These are phyloP conservation scores for Chrosomus eos DNA, from an alignment of 2,797 vertebrate genomes.

Conservation along the genomic window DNA sequence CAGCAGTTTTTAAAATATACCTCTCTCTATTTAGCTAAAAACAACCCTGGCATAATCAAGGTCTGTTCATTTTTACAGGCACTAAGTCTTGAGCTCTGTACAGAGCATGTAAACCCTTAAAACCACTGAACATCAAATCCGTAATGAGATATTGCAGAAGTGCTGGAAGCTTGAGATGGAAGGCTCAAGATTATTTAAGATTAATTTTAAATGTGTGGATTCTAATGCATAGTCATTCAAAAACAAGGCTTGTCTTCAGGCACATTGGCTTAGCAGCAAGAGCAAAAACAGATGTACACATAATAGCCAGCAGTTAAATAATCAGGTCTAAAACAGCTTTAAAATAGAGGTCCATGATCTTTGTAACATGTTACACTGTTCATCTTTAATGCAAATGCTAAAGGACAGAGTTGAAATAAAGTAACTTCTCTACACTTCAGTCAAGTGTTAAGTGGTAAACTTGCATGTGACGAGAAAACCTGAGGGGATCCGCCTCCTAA, in stretches of 20 bases:
- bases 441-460: not conserved
- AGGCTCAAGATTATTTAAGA: not conserved
- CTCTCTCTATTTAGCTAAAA: constrained; percentile 58
- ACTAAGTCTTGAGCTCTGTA: constrained; percentile 49
- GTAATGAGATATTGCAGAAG: not conserved
- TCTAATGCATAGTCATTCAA: constrained; percentile 40
- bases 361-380: not conserved
- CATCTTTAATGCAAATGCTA: not conserved
- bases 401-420: not conserved
- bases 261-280: constrained; percentile 18
- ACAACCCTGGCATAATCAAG: constrained; percentile 64
- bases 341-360: constrained; percentile 25
- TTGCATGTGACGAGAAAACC: not conserved
- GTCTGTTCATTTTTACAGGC: constrained; percentile 49
- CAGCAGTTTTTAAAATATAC: constrained; percentile 69
- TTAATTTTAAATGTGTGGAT: not conserved
- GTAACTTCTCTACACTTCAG: not conserved
- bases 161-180: not conserved
- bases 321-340: constrained; percentile 21
- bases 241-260: constrained; percentile 22
- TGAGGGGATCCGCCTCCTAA: constrained; percentile 58
- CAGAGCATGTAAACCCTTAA: constrained; percentile 47
- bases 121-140: constrained; percentile 41
- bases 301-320: constrained; percentile 4
- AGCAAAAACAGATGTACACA: not conserved